Percentiles rank a stretch among this genome's conserved stretches.
phyloP scores from a whole-genome alignment of 1,140 invertebrate genomes.

The Drosophila mayri region DNA sequence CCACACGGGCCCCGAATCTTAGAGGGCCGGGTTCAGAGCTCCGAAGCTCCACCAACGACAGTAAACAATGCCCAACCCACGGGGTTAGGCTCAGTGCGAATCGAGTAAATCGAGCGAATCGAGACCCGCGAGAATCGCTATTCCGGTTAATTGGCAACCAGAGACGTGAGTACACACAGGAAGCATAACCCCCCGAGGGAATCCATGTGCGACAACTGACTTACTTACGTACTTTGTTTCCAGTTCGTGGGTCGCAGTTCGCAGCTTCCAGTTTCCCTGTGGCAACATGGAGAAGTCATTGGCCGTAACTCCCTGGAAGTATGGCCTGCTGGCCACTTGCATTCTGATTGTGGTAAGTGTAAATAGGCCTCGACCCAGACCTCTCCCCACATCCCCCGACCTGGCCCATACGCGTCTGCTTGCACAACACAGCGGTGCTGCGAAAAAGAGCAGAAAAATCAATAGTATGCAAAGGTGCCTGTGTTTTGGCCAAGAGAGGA shows the following conservation, averaged over 20 bases:
- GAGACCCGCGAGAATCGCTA: constrained; percentile 2
- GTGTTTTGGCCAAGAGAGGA: constrained; percentile 19
- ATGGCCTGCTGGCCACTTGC: constrained; percentile 67
- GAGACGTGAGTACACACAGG: constrained; percentile 1
- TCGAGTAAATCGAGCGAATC: constrained; percentile 5
- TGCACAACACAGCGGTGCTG: constrained; percentile 36
- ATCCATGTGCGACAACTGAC: background rate
- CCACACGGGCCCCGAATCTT: constrained; percentile 13
- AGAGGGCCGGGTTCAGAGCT: constrained; percentile 3
- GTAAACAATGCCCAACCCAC: constrained; percentile 56
- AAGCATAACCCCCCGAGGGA: constrained; percentile 5
- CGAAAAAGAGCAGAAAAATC: constrained; percentile 39
- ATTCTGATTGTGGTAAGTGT: constrained; percentile 68
- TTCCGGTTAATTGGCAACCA: background rate
- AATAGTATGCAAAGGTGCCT: constrained; percentile 37
- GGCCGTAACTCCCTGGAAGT: constrained; percentile 69
- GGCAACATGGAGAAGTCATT: constrained; percentile 69
- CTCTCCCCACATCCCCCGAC: background rate
- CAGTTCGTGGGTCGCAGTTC: constrained; percentile 4
- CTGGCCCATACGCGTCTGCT: constrained; percentile 17
- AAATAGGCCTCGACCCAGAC: constrained; percentile 13
- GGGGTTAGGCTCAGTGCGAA: constrained; percentile 17
- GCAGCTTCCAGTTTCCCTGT: constrained; percentile 3
- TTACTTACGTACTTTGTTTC: background rate
- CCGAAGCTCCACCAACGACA: constrained; percentile 11